These are phyloP conservation scores for Neogale vison DNA, from an alignment of 2,113 vertebrate species.

Conservation along the genomic window DNA sequence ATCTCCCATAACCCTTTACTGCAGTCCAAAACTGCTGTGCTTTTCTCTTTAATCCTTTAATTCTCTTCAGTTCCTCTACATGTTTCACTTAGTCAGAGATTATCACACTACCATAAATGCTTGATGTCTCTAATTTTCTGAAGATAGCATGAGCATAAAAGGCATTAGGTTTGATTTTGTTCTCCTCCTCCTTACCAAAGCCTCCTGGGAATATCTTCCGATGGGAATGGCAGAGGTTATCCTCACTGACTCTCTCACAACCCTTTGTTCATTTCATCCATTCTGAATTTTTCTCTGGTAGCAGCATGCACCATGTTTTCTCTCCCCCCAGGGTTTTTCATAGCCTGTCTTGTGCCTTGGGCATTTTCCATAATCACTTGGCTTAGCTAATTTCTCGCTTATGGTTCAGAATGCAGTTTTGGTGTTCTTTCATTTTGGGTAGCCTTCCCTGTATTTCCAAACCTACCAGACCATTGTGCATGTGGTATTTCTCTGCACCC, in stretches of 20 bases:
- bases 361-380: not conserved
- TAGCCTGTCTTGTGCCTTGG: not conserved
- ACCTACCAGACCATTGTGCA: not conserved
- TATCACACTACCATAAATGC: not conserved
- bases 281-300: not conserved
- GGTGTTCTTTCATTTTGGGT: not conserved
- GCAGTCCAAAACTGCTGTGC: not conserved
- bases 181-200: not conserved
- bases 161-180: not conserved
- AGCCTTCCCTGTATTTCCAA: not conserved
- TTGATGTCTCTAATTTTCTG: not conserved
- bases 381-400: not conserved
- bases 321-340: not conserved
- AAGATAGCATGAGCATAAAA: not conserved
- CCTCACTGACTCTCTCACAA: not conserved
- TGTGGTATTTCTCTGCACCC: not conserved
- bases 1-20: not conserved
- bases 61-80: not conserved
- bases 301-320: not conserved
- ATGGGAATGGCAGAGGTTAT: accelerated
- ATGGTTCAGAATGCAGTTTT: not conserved
- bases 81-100: not conserved
- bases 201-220: not conserved
- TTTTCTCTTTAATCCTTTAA: not conserved
- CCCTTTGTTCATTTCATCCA: not conserved